Conservation (phyloP, 1,140 invertebrate genomes). For the Zeugodacus cucurbitae region DNA sequence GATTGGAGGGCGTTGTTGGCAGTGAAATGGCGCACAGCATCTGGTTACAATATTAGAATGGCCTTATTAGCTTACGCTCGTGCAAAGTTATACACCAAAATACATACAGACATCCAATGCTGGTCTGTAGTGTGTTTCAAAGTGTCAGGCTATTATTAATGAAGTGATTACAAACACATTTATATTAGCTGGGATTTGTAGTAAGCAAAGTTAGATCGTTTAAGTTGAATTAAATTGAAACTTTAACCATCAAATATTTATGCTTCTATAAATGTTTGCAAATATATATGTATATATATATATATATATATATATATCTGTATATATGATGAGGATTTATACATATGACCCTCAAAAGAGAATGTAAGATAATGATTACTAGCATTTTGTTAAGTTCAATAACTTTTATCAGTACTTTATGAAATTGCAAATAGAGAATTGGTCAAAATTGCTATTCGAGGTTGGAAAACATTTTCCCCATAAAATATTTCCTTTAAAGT, state of each 20-base stretch:
- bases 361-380: no score
- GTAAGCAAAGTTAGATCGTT: background rate
- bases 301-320: no score
- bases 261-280: background rate
- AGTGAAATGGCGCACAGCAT: background rate
- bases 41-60: background rate
- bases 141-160: slow-evolving; percentile 5
- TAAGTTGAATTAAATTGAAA: background rate
- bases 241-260: background rate
- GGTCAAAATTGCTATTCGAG: no score
- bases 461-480: no score
- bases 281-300: no score
- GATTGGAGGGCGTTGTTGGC: background rate
- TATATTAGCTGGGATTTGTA: background rate
- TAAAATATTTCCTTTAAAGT: no score
- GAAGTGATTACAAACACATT: slow-evolving; percentile 19
- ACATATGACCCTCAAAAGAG: no score
- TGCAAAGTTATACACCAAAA: background rate
- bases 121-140: background rate
- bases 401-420: no score
- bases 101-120: background rate
- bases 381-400: no score
- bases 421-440: no score
- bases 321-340: no score
- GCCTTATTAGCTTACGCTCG: background rate